Conservation (phyloP, 2,797 vertebrate genomes). For the Amblyraja radiata region DNA sequence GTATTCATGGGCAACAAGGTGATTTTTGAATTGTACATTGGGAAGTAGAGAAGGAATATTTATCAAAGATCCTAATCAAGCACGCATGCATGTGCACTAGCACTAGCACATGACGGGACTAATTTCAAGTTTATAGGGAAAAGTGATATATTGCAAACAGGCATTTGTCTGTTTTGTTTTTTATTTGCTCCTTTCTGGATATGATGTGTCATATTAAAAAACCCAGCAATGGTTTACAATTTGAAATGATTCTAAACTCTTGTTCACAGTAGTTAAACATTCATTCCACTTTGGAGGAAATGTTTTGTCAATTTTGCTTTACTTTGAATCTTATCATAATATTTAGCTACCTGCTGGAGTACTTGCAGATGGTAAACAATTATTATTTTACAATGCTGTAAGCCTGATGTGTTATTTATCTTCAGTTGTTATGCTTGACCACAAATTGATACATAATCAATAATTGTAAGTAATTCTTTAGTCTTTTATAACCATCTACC, state of each 20-base stretch:
- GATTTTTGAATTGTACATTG: background rate
- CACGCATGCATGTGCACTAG: background rate
- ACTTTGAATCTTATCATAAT: background rate
- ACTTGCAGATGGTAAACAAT: background rate
- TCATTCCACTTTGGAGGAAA: background rate
- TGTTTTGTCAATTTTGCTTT: background rate
- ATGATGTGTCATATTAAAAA: background rate
- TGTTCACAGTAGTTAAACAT: background rate
- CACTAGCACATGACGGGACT: background rate
- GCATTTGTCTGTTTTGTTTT: background rate
- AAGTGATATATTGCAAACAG: background rate
- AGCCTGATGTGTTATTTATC: background rate
- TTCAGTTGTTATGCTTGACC: background rate
- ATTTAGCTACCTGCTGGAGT: background rate
- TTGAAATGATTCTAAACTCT: background rate
- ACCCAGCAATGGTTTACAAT: background rate
- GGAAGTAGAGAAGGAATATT: background rate
- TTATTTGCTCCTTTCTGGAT: background rate
- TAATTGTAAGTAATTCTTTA: background rate
- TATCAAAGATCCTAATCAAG: background rate
- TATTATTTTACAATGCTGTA: background rate
- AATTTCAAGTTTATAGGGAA: background rate
- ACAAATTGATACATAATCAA: background rate
- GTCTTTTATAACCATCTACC: background rate
- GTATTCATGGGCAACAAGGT: background rate